Evolutionary conservation across 2,113 vertebrate genomes (phyloP), one percentile per base, ranked within the genome.

Genomic region (Aythya baeri): DNA sequence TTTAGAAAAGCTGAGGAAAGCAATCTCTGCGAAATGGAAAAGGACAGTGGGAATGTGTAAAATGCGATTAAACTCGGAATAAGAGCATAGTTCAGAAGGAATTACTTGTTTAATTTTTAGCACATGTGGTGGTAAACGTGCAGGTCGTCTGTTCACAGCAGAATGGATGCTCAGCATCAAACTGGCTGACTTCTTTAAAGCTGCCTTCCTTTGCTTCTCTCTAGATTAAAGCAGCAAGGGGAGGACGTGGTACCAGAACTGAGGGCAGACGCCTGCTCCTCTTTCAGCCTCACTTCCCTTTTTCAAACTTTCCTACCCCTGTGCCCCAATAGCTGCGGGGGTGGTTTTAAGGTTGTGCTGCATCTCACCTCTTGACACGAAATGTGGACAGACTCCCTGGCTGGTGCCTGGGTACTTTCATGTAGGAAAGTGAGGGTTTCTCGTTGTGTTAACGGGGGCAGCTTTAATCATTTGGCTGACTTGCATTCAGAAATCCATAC

Each of bases 1-100:
- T 1, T 57, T 75, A 75, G 88, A 87, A 92, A 81, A 96, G 86
- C 94, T 91, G 93, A 86, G 44, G n/a, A 58, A 96, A 95, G 80
- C 83, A 89, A 22, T 90, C 44, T 83, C 26, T 70, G 44, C 70
- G 41, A 92, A 82, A 58, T 70, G 58, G 46, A 86, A 93, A 65
- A 84, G 65, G 59, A 74, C 68, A 73, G 6, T 29, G 34, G 34
- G 65, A 90, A 67, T 50, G 27, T 65, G n/a, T 67, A 84, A 66
- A 86, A 84, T 49, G 17, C n/a, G 38, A 81, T 91, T 86, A 86
- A 93, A 86, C 6, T 66, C 4, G 29, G 41, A 83, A 57, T 38
- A 78, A 92, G 20, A 79, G 16, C 3, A 4, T 66, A 49, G 58
- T 4, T 0, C 22, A 11, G 61, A 66, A 91, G 75, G 4, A 58